Conservation (phyloP, 2,797 vertebrate genomes). For the Passerculus sandwichensis region DNA sequence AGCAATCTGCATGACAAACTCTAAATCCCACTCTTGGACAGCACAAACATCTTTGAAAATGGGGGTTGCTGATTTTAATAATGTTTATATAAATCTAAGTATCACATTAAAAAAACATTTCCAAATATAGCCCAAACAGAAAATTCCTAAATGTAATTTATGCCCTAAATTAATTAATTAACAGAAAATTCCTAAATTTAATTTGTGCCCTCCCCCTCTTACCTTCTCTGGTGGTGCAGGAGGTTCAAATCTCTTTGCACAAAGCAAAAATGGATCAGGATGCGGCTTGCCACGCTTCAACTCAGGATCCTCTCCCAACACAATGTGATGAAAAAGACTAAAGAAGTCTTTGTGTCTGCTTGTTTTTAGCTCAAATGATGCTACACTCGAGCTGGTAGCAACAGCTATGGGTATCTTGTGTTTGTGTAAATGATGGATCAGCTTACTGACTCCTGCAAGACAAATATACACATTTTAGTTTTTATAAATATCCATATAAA, state of each 20-base stretch:
- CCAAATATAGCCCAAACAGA: background rate
- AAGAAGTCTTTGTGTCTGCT: slow-evolving; percentile 85
- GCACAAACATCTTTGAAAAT: background rate
- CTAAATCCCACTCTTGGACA: background rate
- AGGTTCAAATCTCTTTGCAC: slow-evolving; percentile 84
- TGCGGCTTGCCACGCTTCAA: slow-evolving; percentile 85
- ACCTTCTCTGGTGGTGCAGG: slow-evolving; percentile 80
- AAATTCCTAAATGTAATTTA: background rate
- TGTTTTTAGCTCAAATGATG: slow-evolving; percentile 83
- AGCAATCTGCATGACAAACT: background rate
- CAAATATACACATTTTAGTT: background rate
- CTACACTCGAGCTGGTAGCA: slow-evolving; percentile 83
- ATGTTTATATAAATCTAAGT: background rate
- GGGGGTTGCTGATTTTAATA: background rate
- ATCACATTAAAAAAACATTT: background rate
- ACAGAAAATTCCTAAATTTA: background rate
- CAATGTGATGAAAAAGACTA: slow-evolving; percentile 83
- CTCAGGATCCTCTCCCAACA: slow-evolving; percentile 89
- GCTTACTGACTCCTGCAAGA: slow-evolving; percentile 83
- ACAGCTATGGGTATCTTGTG: slow-evolving; percentile 85
- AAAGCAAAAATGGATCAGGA: slow-evolving; percentile 88
- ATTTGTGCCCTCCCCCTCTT: background rate
- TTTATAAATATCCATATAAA: background rate
- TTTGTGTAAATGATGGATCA: slow-evolving; percentile 83
- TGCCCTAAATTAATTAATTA: background rate